Base-by-base conservation (phyloP, 2,888 invertebrate species). In the Acrobasis suavella region DNA sequence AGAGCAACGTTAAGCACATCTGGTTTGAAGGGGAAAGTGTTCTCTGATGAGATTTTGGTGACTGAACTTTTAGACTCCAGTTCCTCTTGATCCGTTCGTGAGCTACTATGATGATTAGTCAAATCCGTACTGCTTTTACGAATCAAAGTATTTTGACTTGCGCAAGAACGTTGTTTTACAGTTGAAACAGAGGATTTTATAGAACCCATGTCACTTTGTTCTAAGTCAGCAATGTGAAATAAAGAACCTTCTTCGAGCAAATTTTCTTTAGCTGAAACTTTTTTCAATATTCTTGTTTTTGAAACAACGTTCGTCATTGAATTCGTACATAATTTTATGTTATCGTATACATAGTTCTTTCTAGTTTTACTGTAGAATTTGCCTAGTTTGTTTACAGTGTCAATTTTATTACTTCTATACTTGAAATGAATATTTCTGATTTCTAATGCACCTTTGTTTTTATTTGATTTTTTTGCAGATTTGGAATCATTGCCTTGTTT, bases 1-100 rank as follows among this genome's bases (percentile, higher is more conserved):
- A 85, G 68, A 46, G 83, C 77, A 3, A 85, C 74, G 63, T 81
- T 86, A 2, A 86, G 73, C 0, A 82, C 54, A 52, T 84, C 79
- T 50, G 71, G 72, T 69, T 81, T 81, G 61, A 73, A 85, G 5
- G 77, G 72, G 15, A 60, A 58, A 9, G 50, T 17, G 15, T 64
- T 60, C 8, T 74, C 69, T 51, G 70, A 61, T 39, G 67, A 14
- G 10, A 72, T 62, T 61, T 72, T 63, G 8, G 72, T 64, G 0
- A 70, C 63, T 6, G 79, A 76, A 59, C 65, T 67, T n/a, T 66
- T 58, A 15, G 66, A 65, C 51, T 69, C 62, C 14, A 67, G 32
- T 51, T 66, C 71, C 63, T 59, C 38, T 10, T 64, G 17, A 12
- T 56, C 42, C 22, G 42, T 17, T 7, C 0, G 6, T 10, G n/a